Base-by-base conservation (phyloP, 2,113 vertebrate genomes). In the Cyprichromis sp. region DNA sequence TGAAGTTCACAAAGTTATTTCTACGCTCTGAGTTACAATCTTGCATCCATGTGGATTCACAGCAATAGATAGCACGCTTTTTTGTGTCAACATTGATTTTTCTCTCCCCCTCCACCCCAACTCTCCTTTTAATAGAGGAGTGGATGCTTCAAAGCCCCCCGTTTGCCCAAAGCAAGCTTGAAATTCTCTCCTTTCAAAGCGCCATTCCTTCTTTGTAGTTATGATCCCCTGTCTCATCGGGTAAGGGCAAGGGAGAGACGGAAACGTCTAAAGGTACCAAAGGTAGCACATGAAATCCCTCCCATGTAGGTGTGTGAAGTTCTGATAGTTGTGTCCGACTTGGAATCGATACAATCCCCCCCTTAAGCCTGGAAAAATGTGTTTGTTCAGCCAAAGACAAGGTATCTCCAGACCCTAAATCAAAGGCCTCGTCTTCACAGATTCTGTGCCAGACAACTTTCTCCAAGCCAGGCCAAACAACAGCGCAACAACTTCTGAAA, bases 51-150 rank as follows among this genome's bases (percentile, higher is more conserved):
- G 93, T 93, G 89, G 93, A 92, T 89, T 93, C 89, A 87, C 86
- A 92, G 93, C 89, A 87, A 91, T 88, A 93, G 91, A 95, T 88
- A 88, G 88, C 88, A 84, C 26, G 85, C 92, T 92, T 95, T 94
- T 94, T 95, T 92, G 87, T 95, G 95, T 96, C 96, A 95, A 87
- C 95, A 99, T 98, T 97, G 97, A 99, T 99, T 98, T 98, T 97
- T 93, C 86, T 87, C 84, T 55, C 93, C 84, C 84, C 83, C 84
- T 78, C 90, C 85, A 81, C 91, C 87, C 87, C 80, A 36, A 81
- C 83, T 92, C 92, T 94, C 89, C 86, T 88, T 96, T 93, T 96
- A 96, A 96, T 96, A 94, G 94, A 94, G 97, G 97, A 97, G 96
- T 96, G 97, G 96, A 97, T 96, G 95, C 97, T 97, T 98, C 97